Percentiles rank a stretch among this genome's conserved stretches.
phyloP scores from a whole-genome alignment of 2,797 vertebrate species.

The Falco novaeseelandiae region DNA sequence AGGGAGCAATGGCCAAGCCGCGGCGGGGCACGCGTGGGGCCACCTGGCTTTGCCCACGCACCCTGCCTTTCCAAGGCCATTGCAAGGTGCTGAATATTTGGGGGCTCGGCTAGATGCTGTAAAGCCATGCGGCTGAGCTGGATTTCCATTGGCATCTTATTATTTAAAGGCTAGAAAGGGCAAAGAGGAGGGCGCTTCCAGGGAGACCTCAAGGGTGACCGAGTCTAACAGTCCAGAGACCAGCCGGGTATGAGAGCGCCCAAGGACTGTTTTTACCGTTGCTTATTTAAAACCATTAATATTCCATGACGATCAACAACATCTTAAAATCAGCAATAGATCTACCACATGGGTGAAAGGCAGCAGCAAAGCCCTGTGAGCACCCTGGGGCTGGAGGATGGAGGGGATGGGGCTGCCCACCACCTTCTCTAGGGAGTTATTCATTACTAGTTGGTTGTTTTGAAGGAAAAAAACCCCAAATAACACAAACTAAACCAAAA shows the following conservation, averaged over 20 bases:
- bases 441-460: not conserved
- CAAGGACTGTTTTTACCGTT: not conserved
- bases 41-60: not conserved
- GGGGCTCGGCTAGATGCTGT: not conserved
- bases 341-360: rapidly evolving
- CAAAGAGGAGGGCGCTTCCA: not conserved
- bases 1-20: not conserved
- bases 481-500: not conserved
- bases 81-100: not conserved
- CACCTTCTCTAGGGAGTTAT: not conserved
- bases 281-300: not conserved
- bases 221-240: not conserved
- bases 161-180: not conserved
- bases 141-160: not conserved
- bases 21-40: rapidly evolving
- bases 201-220: not conserved
- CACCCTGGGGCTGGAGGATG: not conserved
- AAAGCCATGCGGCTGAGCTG: not conserved
- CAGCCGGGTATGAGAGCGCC: not conserved
- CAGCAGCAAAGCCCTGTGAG: not conserved
- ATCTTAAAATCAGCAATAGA: not conserved
- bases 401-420: not conserved
- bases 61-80: not conserved
- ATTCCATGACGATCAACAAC: not conserved
- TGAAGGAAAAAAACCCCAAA: not conserved